Base-by-base conservation (phyloP, 1,140 invertebrate species). In the Drosophila nebulosa region DNA sequence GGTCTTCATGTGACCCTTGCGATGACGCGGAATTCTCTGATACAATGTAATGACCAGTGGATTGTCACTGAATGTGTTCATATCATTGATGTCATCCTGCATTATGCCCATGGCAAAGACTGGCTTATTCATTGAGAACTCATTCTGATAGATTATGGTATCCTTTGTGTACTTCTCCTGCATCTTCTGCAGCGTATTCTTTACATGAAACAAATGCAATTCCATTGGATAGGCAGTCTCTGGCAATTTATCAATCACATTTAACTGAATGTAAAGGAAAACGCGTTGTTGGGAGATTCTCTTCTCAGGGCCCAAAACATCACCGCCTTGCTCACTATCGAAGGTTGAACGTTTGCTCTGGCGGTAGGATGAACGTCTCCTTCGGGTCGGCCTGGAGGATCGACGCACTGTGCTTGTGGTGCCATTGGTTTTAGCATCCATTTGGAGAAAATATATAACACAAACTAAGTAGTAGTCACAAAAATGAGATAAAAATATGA, bases 61-160 rank as follows among this genome's bases (percentile, higher is more conserved):
- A 71, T 84, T 83, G 10, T 90, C 88, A 26, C 88, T 80, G 32
- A 90, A 84, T 1, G 16, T 58, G 26, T 90, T 90, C 67, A 88
- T 70, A 7, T 90, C 83, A 3, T 90, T 79, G n/a, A 90, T 68
- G 18, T 67, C 67, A 21, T 90, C 88, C 55, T 90, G 88, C 12
- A 78, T 63, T 3, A 90, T 59, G 0, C 69, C 71, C 69, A 90
- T 18, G 0, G 89, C 68, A 30, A 90, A 90, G 0, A 73, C 72
- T 0, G 88, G 88, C 21, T 60, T 75, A 4, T 71, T 35, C 16
- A 63, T 12, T 0, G 64, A 18, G 53, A 90, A 90, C 22, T 89
- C 81, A 0, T 63, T 10, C 32, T 80, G 52, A 9, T 80, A 74
- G 21, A 90, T 90, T 2, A 84, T 61, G 3, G 79, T 88, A n/a